Conservation (phyloP, 1,140 invertebrate genomes). For the Ceratosolen solmsi region DNA sequence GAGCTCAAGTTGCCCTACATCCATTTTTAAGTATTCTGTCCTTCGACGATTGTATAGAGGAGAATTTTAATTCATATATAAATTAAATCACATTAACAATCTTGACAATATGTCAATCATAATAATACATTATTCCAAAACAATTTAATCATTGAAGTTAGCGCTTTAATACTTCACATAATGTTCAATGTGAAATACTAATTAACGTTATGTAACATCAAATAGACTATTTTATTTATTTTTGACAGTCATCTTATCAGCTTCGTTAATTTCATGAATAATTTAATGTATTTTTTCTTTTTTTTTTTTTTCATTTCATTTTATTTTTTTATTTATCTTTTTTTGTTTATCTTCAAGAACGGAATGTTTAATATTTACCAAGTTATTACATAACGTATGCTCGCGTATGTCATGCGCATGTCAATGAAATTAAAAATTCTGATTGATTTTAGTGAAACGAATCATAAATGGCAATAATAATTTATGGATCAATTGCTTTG, state of each 20-base stretch:
- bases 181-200: background rate
- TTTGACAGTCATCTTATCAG: background rate
- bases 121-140: background rate
- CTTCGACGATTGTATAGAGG: background rate
- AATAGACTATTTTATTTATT: constrained; percentile 2
- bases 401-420: background rate
- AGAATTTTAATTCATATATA: background rate
- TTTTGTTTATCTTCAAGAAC: no score
- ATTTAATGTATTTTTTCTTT: background rate
- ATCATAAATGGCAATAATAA: background rate
- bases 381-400: background rate
- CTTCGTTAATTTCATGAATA: background rate
- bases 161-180: background rate
- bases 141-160: background rate
- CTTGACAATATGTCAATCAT: background rate
- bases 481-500: background rate
- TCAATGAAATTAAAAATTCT: background rate
- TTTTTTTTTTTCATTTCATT: no score
- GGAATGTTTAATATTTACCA: background rate
- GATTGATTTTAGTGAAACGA: background rate
- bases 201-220: background rate
- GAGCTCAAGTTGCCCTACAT: background rate
- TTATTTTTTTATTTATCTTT: no score
- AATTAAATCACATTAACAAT: background rate
- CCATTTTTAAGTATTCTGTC: background rate